Evolutionary conservation across 2,113 vertebrate genomes (phyloP).

Genomic region (Procavia capensis): DNA sequence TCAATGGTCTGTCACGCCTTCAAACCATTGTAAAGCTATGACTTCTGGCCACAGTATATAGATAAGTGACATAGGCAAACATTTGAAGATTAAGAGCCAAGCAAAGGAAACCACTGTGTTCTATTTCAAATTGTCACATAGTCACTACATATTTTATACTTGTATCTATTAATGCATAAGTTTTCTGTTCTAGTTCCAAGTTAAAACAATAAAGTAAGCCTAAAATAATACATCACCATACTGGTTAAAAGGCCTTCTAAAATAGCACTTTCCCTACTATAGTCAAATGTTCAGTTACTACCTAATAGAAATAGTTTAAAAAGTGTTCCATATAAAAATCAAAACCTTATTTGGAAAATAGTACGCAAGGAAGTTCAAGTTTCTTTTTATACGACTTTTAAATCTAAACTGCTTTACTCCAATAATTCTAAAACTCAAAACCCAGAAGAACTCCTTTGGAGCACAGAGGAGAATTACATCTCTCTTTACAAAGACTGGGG

Average conservation of each 20-base stretch:
- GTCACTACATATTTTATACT: background rate
- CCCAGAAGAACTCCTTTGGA: background rate
- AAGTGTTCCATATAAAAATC: slow-evolving; percentile 52
- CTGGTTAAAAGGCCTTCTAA: background rate
- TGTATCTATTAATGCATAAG: background rate
- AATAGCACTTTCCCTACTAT: slow-evolving; percentile 19
- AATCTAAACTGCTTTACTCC: background rate
- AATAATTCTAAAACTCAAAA: slow-evolving; percentile 57
- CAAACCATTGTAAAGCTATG: slow-evolving; percentile 3
- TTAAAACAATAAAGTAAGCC: slow-evolving; percentile 20
- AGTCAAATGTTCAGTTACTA: slow-evolving; percentile 9
- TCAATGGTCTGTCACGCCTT: background rate
- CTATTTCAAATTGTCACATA: background rate
- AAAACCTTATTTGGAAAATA: slow-evolving; percentile 41
- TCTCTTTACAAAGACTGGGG: slow-evolving; percentile 36
- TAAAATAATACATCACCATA: slow-evolving; percentile 39
- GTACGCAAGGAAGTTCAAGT: background rate
- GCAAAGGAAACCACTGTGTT: background rate
- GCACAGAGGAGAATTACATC: background rate
- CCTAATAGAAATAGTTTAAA: slow-evolving; percentile 20
- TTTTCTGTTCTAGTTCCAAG: slow-evolving; percentile 30
- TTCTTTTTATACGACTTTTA: slow-evolving; percentile 7
- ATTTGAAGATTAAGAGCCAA: slow-evolving; percentile 27
- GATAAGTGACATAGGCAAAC: slow-evolving; percentile 15
- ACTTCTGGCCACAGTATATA: background rate